phyloP scores from a whole-genome alignment of 1,140 invertebrate species.

The Diorhabda sublineata region DNA sequence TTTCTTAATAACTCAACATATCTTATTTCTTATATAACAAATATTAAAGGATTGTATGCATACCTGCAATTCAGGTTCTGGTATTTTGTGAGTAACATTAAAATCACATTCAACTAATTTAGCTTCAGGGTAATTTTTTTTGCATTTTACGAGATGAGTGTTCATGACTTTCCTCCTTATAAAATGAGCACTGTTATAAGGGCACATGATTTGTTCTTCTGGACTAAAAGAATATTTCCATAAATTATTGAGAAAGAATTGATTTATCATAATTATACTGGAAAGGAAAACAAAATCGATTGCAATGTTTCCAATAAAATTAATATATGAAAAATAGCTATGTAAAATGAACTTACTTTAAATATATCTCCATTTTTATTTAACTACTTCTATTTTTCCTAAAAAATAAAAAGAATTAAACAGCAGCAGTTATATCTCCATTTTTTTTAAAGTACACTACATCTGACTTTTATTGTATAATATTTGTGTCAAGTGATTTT shows the following conservation, averaged over 20 bases:
- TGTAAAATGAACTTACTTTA: too few relatives aligned
- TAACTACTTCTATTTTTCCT: too few relatives aligned
- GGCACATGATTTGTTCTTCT: slow-evolving; percentile 22
- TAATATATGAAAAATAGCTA: too few relatives aligned
- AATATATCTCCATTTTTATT: too few relatives aligned
- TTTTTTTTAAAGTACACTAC: too few relatives aligned
- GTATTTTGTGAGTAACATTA: slow-evolving; percentile 23
- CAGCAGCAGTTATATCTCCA: too few relatives aligned
- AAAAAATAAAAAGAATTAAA: too few relatives aligned
- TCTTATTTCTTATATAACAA: neutral
- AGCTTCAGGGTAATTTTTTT: slow-evolving; percentile 18
- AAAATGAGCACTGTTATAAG: slow-evolving; percentile 20
- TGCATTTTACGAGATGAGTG: slow-evolving; percentile 24
- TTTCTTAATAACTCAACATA: neutral
- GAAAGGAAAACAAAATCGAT: neutral
- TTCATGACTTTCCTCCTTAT: slow-evolving; percentile 20
- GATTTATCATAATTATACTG: too few relatives aligned
- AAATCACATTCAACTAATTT: slow-evolving; percentile 24
- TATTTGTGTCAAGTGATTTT: too few relatives aligned
- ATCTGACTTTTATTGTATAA: too few relatives aligned
- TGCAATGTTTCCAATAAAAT: neutral
- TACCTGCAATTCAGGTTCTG: slow-evolving; percentile 17
- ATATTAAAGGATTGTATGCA: neutral
- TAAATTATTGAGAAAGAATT: too few relatives aligned
- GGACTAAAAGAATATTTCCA: neutral